Percentiles rank a stretch among this genome's conserved stretches.
Conservation (phyloP, 35 echinoderm and acorn worm species). For the Stichopus chloronotus region DNA sequence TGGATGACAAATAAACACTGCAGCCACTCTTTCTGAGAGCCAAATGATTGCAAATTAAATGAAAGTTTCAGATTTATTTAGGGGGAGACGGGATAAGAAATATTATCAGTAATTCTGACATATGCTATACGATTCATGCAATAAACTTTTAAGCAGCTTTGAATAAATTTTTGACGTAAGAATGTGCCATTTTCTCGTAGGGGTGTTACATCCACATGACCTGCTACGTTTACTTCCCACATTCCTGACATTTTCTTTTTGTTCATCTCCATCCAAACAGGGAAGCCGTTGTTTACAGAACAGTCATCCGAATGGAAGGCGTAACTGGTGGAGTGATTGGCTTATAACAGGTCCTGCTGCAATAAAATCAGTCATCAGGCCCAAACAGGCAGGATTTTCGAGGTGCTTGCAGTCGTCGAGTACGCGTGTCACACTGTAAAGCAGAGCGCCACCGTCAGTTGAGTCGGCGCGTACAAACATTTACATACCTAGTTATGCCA, state of each 20-base stretch:
- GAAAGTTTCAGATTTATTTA: background rate
- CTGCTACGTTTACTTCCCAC: slow-evolving; percentile 9
- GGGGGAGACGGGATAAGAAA: too few species aligned
- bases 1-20: background rate
- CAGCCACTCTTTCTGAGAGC: background rate
- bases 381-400: too few species aligned
- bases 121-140: too few species aligned
- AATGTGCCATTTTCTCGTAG: background rate
- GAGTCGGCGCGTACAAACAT: too few species aligned
- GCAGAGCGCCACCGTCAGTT: too few species aligned
- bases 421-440: too few species aligned
- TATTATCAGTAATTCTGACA: too few species aligned
- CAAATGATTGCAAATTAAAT: background rate
- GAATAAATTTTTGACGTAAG: background rate
- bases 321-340: background rate
- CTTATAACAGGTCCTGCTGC: background rate
- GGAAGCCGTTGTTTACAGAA: background rate
- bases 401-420: too few species aligned
- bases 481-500: too few species aligned
- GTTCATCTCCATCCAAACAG: slow-evolving; percentile 30
- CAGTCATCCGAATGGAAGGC: background rate
- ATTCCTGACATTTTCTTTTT: slow-evolving; percentile 38
- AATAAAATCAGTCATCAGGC: background rate
- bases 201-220: background rate
- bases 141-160: background rate